Conservation (phyloP, 92 coral and sea anemone species). For the Porites evermanni region DNA sequence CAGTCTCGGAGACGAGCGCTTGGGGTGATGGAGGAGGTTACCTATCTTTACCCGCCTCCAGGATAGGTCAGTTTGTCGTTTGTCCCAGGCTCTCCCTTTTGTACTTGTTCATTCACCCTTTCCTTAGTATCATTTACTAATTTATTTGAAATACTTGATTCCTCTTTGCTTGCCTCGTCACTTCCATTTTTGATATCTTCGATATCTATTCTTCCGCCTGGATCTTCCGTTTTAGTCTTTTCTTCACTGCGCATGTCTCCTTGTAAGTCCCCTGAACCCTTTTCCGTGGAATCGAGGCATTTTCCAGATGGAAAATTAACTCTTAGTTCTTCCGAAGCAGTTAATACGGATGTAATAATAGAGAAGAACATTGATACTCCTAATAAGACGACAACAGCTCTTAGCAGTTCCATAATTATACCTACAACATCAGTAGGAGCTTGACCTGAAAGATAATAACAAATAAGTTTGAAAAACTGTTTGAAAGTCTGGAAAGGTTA, state of each 20-base stretch:
- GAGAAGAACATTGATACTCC: conserved; percentile 96
- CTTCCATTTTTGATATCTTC: conserved; percentile 3
- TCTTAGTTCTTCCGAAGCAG: conserved; percentile 87
- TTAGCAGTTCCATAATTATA: conserved; percentile 74
- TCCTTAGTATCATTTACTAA: not conserved
- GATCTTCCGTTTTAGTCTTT: not conserved
- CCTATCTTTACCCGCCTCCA: not conserved
- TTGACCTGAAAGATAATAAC: conserved; percentile 60
- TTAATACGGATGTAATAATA: conserved; percentile 83
- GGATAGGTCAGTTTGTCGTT: not conserved
- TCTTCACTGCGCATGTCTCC: conserved; percentile 12
- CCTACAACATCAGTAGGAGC: conserved; percentile 68
- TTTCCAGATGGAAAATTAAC: conserved; percentile 73
- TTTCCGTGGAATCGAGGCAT: conserved; percentile 1
- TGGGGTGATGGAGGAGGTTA: too few species aligned
- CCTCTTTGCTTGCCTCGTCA: not conserved
- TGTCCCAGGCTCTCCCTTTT: not conserved
- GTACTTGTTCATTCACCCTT: not conserved
- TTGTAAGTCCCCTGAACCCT: conserved; percentile 9
- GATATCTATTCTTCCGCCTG: not conserved
- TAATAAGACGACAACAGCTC: conserved; percentile 84
- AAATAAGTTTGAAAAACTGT: too few species aligned
- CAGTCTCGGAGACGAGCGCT: too few species aligned
- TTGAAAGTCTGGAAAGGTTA: too few species aligned
- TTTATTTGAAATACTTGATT: not conserved